Percentiles rank a stretch among this genome's conserved stretches.
These are phyloP conservation scores for Netelia melanura DNA, from an alignment of 2,888 invertebrate species.

Conservation along the genomic window DNA sequence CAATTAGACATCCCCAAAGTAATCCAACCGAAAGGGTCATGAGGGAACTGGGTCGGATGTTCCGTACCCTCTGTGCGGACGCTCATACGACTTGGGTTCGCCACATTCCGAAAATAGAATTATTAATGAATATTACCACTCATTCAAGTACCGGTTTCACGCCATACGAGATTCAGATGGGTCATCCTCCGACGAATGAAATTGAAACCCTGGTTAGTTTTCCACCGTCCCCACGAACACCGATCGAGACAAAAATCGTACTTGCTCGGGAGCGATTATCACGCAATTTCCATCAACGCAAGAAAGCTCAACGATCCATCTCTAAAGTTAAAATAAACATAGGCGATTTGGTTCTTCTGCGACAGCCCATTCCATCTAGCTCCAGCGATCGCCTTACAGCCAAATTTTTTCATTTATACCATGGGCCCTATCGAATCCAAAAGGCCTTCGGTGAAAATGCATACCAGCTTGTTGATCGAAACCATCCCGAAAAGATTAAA, in stretches of 20 bases:
- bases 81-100: slow-evolving; percentile 41
- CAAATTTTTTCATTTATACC: slow-evolving; percentile 42
- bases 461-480: slow-evolving; percentile 17
- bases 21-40: slow-evolving; percentile 52
- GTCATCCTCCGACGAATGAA: neutral
- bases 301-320: neutral
- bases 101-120: slow-evolving; percentile 6
- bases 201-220: slow-evolving; percentile 37
- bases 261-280: slow-evolving; percentile 8
- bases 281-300: neutral
- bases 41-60: slow-evolving; percentile 48
- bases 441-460: slow-evolving; percentile 12
- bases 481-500: slow-evolving; percentile 14
- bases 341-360: slow-evolving; percentile 28
- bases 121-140: slow-evolving; percentile 33
- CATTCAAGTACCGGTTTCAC: slow-evolving; percentile 30
- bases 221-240: neutral
- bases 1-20: slow-evolving; percentile 43
- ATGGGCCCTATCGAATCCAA: slow-evolving; percentile 38
- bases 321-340: neutral
- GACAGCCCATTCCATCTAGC: slow-evolving; percentile 36
- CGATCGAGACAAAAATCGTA: neutral
- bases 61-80: slow-evolving; percentile 19
- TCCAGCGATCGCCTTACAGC: slow-evolving; percentile 10
- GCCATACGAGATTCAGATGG: slow-evolving; percentile 47